Evolutionary conservation across 1,140 invertebrate genomes (phyloP).

Genomic region (Coptotermes formosanus): DNA sequence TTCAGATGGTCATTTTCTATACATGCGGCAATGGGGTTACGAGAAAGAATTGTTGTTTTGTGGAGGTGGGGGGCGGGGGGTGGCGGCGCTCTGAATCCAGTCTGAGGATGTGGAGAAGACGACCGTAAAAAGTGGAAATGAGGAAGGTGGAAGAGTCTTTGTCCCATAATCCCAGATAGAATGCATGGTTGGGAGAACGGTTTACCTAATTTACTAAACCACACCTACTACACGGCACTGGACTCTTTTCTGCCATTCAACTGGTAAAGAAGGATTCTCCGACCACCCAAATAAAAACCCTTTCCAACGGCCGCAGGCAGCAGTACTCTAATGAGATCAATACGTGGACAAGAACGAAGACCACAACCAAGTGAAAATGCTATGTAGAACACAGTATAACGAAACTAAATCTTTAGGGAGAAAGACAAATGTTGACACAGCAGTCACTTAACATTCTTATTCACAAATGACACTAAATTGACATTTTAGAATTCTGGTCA

Average conservation of each 20-base stretch:
- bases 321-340: not conserved
- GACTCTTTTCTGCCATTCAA: conserved; percentile 6
- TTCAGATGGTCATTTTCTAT: not conserved
- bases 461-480: too few relatives aligned
- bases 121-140: not conserved
- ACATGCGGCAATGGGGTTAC: not conserved
- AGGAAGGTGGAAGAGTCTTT: not conserved
- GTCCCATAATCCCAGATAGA: conserved; percentile 5
- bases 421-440: too few relatives aligned
- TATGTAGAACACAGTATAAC: too few relatives aligned
- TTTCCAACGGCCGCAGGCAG: not conserved
- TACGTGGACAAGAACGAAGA: not conserved
- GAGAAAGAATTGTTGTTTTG: not conserved
- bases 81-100: not conserved
- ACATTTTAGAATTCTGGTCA: too few relatives aligned
- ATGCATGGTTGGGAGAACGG: not conserved
- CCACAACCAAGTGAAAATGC: not conserved
- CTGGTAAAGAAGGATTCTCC: not conserved
- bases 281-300: not conserved
- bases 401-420: too few relatives aligned
- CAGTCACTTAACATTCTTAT: too few relatives aligned
- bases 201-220: not conserved
- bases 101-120: not conserved
- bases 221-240: not conserved
- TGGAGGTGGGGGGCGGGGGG: not conserved